Evolutionary conservation across 2,797 vertebrate species (phyloP), one percentile per base, ranked within the genome.

Genomic region (Sebastes hubbsi): DNA sequence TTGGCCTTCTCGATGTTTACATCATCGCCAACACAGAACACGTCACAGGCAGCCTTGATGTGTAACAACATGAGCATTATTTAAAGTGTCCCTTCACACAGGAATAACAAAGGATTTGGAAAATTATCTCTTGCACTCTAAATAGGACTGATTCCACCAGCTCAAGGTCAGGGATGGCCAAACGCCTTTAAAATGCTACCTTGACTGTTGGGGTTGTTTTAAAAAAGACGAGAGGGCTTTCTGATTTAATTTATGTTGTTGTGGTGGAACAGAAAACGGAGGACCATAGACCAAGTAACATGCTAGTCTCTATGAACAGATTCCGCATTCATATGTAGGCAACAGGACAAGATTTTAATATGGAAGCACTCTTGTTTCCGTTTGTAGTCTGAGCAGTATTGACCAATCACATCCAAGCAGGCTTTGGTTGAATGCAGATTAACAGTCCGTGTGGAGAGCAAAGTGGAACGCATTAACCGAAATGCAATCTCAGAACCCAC

Each of bases 1-100:
- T 99, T 98, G 1, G 98, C 99, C 80, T 99, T 99, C 93, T 99
- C 99, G 0, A 99, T 99, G 95, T 99, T 99, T 78, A 99, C 98
- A 0, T 99, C 98, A 0, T 99, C 99, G 0, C 98, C 98, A 29
- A 99, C 98, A 0, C 98, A 99, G 95, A 99, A 99, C 73, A 99
- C 99, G 0, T 99, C 99, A 6, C 99, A 99, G 6, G 99, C 98
- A 84, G 98, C 97, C 99, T 99, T 80, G 32, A 89, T 2, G 42
- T 1, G 59, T 1, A 42, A 74, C 8, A 27, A 34, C 13, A 63
- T 5, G 2, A 5, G 11, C 27, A n/a, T 58, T 68, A 42, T 29
- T 78, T 20, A 74, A 69, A 64, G 16, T 8, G 16, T 27, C 22
- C 18, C n/a, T 27, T 36, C 12, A 49, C 32, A 69, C 29, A 20